These are phyloP conservation scores for Machimus atricapillus DNA, from an alignment of 2,888 invertebrate species.

Conservation along the genomic window DNA sequence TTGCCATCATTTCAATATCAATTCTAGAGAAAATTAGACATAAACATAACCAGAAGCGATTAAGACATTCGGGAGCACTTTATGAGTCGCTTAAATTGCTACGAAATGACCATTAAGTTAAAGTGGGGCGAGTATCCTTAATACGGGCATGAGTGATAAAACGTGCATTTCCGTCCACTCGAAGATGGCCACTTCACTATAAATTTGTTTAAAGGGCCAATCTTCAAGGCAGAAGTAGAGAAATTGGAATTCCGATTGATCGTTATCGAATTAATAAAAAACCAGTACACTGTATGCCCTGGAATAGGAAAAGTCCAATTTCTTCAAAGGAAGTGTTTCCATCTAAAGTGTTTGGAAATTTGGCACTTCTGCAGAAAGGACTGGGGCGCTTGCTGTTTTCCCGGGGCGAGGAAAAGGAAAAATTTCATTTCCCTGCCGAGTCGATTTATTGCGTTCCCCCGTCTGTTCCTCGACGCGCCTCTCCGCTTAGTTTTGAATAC, in stretches of 20 bases:
- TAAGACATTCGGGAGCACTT: background rate
- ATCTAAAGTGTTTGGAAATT: constrained; percentile 3
- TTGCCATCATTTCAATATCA: background rate
- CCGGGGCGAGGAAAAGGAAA: background rate
- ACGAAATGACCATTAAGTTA: background rate
- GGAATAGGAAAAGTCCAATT: background rate
- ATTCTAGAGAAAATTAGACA: background rate
- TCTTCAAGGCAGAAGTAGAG: background rate
- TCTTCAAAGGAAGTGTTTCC: background rate
- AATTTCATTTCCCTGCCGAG: constrained; percentile 21
- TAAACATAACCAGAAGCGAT: background rate
- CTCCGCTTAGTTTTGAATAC: background rate
- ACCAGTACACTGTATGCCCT: background rate
- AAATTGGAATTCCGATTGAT: constrained; percentile 34
- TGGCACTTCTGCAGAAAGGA: background rate
- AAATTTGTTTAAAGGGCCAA: background rate
- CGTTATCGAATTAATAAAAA: constrained; percentile 41
- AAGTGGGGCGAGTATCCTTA: background rate
- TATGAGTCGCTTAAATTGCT: background rate
- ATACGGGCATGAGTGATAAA: background rate
- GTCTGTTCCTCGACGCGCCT: background rate
- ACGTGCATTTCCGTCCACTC: background rate
- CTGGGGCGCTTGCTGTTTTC: background rate
- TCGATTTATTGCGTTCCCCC: constrained; percentile 26
- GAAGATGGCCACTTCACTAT: background rate